phyloP scores from a whole-genome alignment of 2,797 vertebrate genomes.

The Pseudotriccus pelzelni region DNA sequence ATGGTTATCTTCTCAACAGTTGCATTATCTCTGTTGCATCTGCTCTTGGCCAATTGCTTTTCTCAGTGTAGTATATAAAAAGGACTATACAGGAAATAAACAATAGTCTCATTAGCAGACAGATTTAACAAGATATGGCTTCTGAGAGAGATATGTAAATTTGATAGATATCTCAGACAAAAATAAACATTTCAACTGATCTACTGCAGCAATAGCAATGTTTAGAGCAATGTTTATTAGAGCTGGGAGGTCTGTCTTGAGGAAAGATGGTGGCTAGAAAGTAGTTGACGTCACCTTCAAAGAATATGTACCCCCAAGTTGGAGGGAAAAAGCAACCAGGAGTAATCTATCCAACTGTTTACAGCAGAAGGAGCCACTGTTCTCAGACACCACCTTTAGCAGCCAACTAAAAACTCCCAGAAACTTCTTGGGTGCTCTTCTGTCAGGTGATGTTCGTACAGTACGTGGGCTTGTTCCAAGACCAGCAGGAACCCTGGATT shows the following conservation, averaged over 20 bases:
- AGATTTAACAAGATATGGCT: neutral
- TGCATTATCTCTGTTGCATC: neutral
- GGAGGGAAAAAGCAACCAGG: neutral
- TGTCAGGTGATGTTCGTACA: rapidly evolving
- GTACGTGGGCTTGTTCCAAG: neutral
- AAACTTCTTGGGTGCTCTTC: neutral
- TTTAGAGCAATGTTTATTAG: neutral
- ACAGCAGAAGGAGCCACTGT: neutral
- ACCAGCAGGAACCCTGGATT: neutral
- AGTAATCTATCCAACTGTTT: neutral
- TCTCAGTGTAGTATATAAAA: neutral
- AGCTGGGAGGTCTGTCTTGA: neutral
- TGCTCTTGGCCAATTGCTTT: neutral
- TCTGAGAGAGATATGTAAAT: neutral
- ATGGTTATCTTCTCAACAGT: neutral
- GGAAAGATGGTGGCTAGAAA: neutral
- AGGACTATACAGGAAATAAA: neutral
- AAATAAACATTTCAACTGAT: neutral
- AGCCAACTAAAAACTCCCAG: neutral
- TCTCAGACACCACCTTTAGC: neutral
- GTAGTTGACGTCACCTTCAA: neutral
- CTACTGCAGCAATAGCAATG: neutral
- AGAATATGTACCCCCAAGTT: neutral
- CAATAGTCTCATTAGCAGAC: neutral
- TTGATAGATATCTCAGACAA: neutral